Conservation (phyloP, 1,140 invertebrate species). For the Steinernema khuongi region DNA sequence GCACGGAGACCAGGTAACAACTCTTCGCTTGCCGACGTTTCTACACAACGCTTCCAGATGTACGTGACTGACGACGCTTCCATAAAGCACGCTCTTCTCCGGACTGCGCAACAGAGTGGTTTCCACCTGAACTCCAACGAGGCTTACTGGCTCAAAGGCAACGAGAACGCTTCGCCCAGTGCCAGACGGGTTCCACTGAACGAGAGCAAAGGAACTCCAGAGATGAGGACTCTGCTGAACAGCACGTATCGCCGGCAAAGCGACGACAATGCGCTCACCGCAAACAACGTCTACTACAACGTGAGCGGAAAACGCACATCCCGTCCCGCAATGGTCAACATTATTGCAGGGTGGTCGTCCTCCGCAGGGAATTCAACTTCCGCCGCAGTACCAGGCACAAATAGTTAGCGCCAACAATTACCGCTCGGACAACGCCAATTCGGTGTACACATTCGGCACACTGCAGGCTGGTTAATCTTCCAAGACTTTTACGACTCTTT, state of each 20-base stretch:
- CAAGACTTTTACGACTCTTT: not conserved
- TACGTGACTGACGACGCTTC: conserved; percentile 37
- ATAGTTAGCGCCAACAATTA: not conserved
- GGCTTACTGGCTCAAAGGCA: conserved; percentile 26
- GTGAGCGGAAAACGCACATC: not conserved
- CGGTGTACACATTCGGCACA: conserved; percentile 3
- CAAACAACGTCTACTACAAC: conserved; percentile 2
- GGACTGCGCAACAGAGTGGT: conserved; percentile 24
- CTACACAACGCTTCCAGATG: conserved; percentile 31
- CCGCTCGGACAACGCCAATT: not conserved
- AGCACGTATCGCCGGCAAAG: not conserved
- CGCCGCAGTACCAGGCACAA: conserved; percentile 14
- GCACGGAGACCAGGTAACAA: conserved; percentile 36
- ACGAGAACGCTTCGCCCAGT: conserved; percentile 8
- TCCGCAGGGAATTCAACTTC: not conserved
- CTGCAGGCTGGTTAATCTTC: not conserved
- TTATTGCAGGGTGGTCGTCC: not conserved
- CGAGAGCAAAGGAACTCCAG: not conserved
- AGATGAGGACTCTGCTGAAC: not conserved
- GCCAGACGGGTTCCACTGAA: not conserved
- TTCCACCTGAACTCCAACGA: conserved; percentile 27
- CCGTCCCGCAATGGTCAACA: not conserved
- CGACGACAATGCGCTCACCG: not conserved
- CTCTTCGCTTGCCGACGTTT: not conserved
- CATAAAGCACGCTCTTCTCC: conserved; percentile 35